Conservation (phyloP, 2,113 vertebrate genomes). For the Psittacus erithacus region DNA sequence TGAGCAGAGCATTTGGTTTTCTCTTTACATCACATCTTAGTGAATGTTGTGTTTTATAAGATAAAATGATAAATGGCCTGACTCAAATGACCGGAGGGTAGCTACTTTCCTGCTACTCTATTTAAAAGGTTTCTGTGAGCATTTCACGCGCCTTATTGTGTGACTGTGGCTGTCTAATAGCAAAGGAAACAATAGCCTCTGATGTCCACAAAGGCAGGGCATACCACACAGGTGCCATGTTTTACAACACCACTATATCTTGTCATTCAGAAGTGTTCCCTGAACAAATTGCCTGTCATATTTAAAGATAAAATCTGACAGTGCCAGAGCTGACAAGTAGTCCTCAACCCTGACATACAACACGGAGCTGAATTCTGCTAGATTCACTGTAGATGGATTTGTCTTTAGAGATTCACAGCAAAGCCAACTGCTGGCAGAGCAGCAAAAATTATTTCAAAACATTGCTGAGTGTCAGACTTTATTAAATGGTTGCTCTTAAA, state of each 20-base stretch:
- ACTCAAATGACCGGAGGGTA: constrained; percentile 57
- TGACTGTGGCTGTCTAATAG: constrained; percentile 43
- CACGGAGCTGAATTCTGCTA: constrained; percentile 35
- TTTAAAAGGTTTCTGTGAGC: constrained; percentile 68
- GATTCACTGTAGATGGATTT: constrained; percentile 51
- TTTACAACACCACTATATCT: constrained; percentile 75
- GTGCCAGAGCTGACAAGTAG: constrained; percentile 55
- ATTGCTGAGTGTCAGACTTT: constrained; percentile 39
- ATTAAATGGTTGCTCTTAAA: constrained; percentile 50
- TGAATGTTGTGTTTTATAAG: constrained; percentile 34
- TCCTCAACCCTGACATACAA: constrained; percentile 54
- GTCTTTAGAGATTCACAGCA: constrained; percentile 56
- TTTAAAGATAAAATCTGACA: constrained; percentile 67
- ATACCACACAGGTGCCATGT: constrained; percentile 70
- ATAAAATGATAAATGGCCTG: constrained; percentile 68
- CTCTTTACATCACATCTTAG: constrained; percentile 31
- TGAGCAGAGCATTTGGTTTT: constrained; percentile 34
- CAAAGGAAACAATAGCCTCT: constrained; percentile 61
- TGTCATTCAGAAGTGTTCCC: constrained; percentile 65
- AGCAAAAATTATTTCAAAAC: constrained; percentile 56
- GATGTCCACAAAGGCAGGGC: constrained; percentile 58
- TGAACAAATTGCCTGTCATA: constrained; percentile 69
- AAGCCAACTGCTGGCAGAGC: constrained; percentile 44
- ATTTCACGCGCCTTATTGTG: constrained; percentile 55
- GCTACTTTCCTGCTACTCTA: constrained; percentile 30